Evolutionary conservation across 2,113 vertebrate species (phyloP).

Genomic region (Prietella phreatophila): DNA sequence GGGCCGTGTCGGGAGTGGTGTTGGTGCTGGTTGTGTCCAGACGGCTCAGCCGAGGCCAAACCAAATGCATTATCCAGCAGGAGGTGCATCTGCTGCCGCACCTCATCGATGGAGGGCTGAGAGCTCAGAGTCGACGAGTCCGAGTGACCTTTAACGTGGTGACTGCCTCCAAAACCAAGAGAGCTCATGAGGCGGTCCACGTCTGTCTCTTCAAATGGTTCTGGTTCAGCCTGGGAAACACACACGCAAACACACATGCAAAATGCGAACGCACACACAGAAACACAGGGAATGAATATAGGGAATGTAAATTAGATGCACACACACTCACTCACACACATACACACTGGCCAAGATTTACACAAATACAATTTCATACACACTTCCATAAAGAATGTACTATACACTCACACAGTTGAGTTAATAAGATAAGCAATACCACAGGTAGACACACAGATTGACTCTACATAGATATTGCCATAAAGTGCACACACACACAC

Average conservation of each 20-base stretch:
- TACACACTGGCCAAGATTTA: too few relatives aligned
- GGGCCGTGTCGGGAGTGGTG: conserved; percentile 66
- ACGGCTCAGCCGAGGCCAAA: conserved; percentile 84
- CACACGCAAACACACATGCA: neutral
- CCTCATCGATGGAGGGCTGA: conserved; percentile 97
- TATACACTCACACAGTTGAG: neutral
- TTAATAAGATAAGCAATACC: conserved; percentile 7
- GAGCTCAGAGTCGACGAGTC: conserved; percentile 98
- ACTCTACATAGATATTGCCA: conserved; percentile 13
- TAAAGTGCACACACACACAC: conserved; percentile 4
- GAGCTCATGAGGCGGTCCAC: conserved; percentile 84
- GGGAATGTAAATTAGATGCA: neutral
- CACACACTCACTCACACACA: conserved; percentile 2
- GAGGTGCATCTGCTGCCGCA: conserved; percentile 97
- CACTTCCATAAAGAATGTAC: neutral
- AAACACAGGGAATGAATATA: neutral
- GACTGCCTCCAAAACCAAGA: conserved; percentile 77
- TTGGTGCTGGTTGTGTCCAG: conserved; percentile 68
- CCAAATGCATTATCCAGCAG: conserved; percentile 96
- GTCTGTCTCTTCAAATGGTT: conserved; percentile 94
- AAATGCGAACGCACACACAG: neutral
- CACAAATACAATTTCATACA: neutral
- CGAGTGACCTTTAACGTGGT: conserved; percentile 86
- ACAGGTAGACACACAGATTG: conserved; percentile 4
- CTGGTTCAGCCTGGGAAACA: conserved; percentile 83